Percentiles rank a stretch among this genome's conserved stretches.
Evolutionary conservation across 2,797 vertebrate genomes (phyloP).

Genomic region (Anisognathus igniventris): DNA sequence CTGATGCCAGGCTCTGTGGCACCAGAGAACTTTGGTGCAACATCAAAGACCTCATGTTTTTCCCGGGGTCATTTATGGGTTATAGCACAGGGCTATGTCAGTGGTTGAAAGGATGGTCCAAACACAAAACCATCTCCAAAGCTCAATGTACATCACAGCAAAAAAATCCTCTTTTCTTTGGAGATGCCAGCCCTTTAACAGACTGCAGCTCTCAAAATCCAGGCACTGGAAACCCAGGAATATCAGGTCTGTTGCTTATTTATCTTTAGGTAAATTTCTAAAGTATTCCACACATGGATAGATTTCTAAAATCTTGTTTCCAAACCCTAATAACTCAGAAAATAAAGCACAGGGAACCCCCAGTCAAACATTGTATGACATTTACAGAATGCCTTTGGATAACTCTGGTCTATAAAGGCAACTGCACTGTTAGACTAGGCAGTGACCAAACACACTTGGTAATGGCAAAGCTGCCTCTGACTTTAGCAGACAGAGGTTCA

Average conservation of each 20-base stretch:
- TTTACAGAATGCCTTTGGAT: not conserved
- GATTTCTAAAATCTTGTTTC: not conserved
- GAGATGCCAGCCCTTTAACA: not conserved
- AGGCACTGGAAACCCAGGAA: not conserved
- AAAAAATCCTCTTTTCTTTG: not conserved
- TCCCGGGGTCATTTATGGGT: not conserved
- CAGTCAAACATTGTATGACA: not conserved
- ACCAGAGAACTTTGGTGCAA: not conserved
- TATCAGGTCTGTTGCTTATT: not conserved
- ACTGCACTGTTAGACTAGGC: not conserved
- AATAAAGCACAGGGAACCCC: not conserved
- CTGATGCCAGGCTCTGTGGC: not conserved
- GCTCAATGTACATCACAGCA: not conserved
- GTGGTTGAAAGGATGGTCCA: not conserved
- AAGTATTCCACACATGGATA: not conserved
- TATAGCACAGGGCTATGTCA: not conserved
- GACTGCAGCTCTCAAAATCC: not conserved
- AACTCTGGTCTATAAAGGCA: not conserved
- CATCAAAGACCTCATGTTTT: not conserved
- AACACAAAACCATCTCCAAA: not conserved
- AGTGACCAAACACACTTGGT: not conserved
- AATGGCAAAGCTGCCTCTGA: not conserved
- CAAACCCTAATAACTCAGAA: not conserved
- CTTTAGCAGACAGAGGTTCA: not conserved
- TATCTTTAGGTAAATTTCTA: not conserved